Conservation (phyloP, 2,797 vertebrate genomes). For the Phoeniculus purpureus region DNA sequence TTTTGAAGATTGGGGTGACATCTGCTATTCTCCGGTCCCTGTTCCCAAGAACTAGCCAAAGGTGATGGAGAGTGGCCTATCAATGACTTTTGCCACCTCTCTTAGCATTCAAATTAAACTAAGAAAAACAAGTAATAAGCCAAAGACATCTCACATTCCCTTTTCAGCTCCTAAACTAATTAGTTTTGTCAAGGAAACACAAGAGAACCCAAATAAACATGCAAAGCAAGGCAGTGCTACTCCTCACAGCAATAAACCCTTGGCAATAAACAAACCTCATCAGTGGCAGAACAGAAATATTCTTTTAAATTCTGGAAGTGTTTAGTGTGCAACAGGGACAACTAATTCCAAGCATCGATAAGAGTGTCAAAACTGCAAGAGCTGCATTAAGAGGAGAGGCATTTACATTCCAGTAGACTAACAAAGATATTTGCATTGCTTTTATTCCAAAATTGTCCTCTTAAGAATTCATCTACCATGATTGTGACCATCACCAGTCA, state of each 20-base stretch:
- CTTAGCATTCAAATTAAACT: background rate
- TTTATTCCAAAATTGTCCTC: background rate
- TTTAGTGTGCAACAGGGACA: background rate
- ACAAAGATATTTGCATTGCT: background rate
- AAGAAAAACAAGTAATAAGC: conserved; percentile 30
- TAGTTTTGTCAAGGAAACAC: conserved; percentile 41
- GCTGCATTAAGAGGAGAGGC: background rate
- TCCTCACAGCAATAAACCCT: background rate
- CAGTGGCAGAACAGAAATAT: background rate
- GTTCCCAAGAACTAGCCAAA: too few relatives aligned
- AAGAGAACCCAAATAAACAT: background rate
- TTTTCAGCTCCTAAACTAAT: conserved; percentile 36
- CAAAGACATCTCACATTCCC: conserved; percentile 34
- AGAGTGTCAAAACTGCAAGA: background rate
- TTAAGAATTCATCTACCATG: background rate
- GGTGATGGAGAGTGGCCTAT: too few relatives aligned
- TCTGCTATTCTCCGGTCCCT: too few relatives aligned
- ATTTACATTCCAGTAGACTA: background rate
- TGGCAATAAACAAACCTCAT: background rate
- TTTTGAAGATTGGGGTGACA: too few relatives aligned
- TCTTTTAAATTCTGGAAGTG: background rate
- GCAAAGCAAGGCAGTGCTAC: background rate
- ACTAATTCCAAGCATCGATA: background rate
- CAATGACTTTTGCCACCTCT: too few relatives aligned
- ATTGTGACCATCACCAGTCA: too few relatives aligned